These are phyloP conservation scores for Octonoba sinensis DNA, from an alignment of 2,888 invertebrate genomes.

Conservation along the genomic window DNA sequence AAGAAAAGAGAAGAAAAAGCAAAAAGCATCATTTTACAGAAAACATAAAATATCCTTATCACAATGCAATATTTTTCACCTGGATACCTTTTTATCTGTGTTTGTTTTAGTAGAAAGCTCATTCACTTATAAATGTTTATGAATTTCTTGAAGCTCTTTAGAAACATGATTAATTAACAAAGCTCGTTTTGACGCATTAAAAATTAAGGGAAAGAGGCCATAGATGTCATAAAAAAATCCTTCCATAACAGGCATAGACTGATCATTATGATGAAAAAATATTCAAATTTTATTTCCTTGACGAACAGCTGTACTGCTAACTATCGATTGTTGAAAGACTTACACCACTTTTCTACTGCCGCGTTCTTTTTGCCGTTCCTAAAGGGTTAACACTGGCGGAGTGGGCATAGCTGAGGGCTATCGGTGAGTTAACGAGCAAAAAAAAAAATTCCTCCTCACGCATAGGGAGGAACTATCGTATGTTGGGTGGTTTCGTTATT, in stretches of 20 bases:
- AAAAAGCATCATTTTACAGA: too few relatives aligned
- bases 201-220: too few relatives aligned
- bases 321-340: conserved; percentile 50
- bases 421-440: conserved; percentile 33
- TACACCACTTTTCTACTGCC: conserved; percentile 29
- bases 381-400: conserved; percentile 57
- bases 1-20: too few relatives aligned
- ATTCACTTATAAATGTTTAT: too few relatives aligned
- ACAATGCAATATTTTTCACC: too few relatives aligned
- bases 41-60: too few relatives aligned
- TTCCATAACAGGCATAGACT: conserved; percentile 8
- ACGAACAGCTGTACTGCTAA: conserved; percentile 44
- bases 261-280: conserved; percentile 27
- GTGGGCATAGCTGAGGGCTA: conserved; percentile 23
- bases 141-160: too few relatives aligned
- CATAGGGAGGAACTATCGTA: conserved; percentile 18
- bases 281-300: conserved; percentile 5
- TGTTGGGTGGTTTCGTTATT: conserved; percentile 14
- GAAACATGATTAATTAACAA: too few relatives aligned
- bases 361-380: conserved; percentile 34
- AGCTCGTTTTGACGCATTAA: too few relatives aligned
- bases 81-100: too few relatives aligned
- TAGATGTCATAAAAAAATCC: conserved; percentile 10
- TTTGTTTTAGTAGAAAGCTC: too few relatives aligned
- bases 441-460: conserved; percentile 37